These are phyloP conservation scores for Akabosia matsudoensis DNA, from an alignment of 1,140 invertebrate genomes.

Conservation along the genomic window DNA sequence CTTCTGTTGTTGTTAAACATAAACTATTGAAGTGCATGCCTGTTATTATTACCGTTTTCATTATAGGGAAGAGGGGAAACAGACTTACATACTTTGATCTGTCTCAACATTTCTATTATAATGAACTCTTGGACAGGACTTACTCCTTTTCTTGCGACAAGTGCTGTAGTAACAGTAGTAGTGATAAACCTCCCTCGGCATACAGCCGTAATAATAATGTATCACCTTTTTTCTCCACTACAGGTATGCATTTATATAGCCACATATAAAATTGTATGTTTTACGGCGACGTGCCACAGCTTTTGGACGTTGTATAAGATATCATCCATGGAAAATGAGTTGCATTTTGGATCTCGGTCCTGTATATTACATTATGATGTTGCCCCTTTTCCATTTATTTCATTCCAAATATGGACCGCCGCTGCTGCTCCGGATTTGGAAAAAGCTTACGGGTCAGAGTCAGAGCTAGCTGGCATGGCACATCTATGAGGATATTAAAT, in stretches of 20 bases:
- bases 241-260: neutral
- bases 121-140: too few relatives aligned
- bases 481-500: too few relatives aligned
- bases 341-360: slow-evolving; percentile 22
- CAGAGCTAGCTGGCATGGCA: neutral
- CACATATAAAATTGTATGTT: neutral
- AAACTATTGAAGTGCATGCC: neutral
- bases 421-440: slow-evolving; percentile 20
- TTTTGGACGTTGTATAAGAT: neutral
- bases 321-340: slow-evolving; percentile 22
- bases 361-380: slow-evolving; percentile 2
- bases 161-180: too few relatives aligned
- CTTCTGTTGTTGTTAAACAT: neutral
- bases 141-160: neutral
- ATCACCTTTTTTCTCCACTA: neutral
- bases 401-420: slow-evolving; percentile 8
- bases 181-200: neutral
- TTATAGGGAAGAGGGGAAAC: neutral
- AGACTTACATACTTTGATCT: neutral
- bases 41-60: neutral
- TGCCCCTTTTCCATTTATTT: slow-evolving; percentile 17
- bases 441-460: slow-evolving; percentile 17
- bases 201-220: neutral
- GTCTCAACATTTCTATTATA: neutral
- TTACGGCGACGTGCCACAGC: neutral